Base-by-base conservation (phyloP, 1,140 invertebrate species). In the Arctopsyche grandis region DNA sequence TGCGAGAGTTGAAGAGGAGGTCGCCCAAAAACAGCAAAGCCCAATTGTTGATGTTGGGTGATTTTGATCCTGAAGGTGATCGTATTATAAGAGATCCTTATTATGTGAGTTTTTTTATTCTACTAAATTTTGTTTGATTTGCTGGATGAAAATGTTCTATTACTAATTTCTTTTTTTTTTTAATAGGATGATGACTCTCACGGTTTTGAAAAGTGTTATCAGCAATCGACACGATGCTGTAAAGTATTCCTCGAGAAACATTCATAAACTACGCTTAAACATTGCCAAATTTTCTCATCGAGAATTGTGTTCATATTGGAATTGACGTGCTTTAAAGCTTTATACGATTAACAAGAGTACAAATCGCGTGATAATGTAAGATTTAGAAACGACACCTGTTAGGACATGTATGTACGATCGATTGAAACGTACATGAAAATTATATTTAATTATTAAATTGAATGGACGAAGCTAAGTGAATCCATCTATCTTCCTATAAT, bases 71-170 rank as follows among this genome's bases (percentile, higher is more conserved):
- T 9, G 83, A 94, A 84, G 92, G 92, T 44, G 91, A 95, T 76
- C 86, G 89, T 74, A 93, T 95, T 83, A 96, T 98, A 83, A 89
- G 93, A 84, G 96, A 98, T 90, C 96, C 96, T 10, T 96, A 97
- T 85, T 97, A 95, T 91, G 95, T 93, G 87, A 88, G 90, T 87
- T 81, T 82, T 43, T 22, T 22, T 69, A 24, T 10, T 52, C 52
- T 77, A 5, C 19, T 46, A 38, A 19, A 69, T 69, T 24, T 58
- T 69, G 66, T 77, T 58, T 69, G 90, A 75, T 71, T 83, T 93
- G 92, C 43, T 56, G 9, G 21, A 56, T 38, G 43, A 46, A 9
- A 46, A 46, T 46, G 5, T 46, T 52, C 4, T 66, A 7, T 5
- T 66, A 26, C 21, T 66, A 66, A 66, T 16, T 21, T 5, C 5